phyloP scores from a whole-genome alignment of 2,113 vertebrate genomes.

The Engystomops pustulosus region DNA sequence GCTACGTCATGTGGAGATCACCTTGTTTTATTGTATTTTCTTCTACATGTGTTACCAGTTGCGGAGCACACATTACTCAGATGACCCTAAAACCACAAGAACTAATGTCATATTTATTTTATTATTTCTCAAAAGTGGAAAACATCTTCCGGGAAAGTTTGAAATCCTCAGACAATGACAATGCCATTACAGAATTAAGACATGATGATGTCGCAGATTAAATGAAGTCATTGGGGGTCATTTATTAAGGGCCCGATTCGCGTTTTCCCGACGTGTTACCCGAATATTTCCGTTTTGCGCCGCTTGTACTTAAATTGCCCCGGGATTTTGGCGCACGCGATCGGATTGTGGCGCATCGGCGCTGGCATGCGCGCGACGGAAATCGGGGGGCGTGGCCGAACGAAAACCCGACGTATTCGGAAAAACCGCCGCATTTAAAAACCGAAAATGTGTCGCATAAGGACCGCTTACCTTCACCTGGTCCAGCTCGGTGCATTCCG shows the following conservation, averaged over 20 bases:
- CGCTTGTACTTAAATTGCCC: no score
- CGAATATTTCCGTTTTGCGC: no score
- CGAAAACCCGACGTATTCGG: no score
- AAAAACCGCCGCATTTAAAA: no score
- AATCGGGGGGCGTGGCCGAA: no score
- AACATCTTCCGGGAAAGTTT: not conserved
- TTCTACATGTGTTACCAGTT: not conserved
- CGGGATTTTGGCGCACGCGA: no score
- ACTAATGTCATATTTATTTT: not conserved
- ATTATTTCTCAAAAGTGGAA: not conserved
- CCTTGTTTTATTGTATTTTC: not conserved
- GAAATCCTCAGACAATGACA: constrained; percentile 25
- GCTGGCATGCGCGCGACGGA: no score
- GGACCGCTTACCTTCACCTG: no score
- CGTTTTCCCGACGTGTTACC: no score
- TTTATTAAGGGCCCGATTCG: not conserved
- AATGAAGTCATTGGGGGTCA: not conserved
- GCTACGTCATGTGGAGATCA: not conserved
- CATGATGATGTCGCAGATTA: not conserved
- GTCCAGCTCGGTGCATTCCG: no score
- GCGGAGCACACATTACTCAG: not conserved
- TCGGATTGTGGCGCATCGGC: no score
- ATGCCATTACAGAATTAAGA: not conserved
- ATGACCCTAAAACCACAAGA: not conserved
- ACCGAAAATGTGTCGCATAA: no score